A percentile compares a stretch with the other conserved stretches of the same genome.
These are phyloP conservation scores for Ctenochaetus hawaiiensis DNA, from an alignment of 2,797 vertebrate genomes.

Conservation along the genomic window DNA sequence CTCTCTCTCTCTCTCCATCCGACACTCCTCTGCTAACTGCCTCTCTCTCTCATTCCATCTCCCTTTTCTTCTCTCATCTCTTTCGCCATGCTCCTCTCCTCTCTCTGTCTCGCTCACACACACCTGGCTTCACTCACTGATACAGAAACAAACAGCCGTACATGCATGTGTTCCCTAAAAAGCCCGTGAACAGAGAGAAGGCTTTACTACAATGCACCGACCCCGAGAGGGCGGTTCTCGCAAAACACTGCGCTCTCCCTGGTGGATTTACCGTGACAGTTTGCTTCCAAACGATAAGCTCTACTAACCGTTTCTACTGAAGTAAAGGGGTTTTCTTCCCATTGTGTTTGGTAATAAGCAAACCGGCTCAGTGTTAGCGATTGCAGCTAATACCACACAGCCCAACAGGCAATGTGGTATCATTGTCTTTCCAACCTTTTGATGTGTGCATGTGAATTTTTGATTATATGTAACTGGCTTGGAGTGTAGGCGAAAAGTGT, in stretches of 20 bases:
- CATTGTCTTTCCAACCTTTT: slow-evolving; percentile 63
- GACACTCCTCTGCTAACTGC: not conserved
- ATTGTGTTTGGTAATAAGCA: slow-evolving; percentile 71
- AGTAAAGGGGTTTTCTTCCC: slow-evolving; percentile 54
- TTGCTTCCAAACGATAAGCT: slow-evolving; percentile 72
- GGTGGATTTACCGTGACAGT: slow-evolving; percentile 60
- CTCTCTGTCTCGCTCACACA: slow-evolving; percentile 8
- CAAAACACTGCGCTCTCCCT: slow-evolving; percentile 50
- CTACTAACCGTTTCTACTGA: slow-evolving; percentile 51
- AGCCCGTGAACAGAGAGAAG: slow-evolving; percentile 32
- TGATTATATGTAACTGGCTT: not conserved
- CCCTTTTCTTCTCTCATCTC: slow-evolving; percentile 14
- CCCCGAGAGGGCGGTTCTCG: slow-evolving; percentile 58
- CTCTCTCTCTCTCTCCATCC: slow-evolving; percentile 10
- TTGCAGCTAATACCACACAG: slow-evolving; percentile 55
- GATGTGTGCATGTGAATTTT: slow-evolving; percentile 25
- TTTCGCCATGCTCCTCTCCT: not conserved
- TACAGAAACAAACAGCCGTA: slow-evolving; percentile 32
- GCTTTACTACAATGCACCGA: slow-evolving; percentile 53
- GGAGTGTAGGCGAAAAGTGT: not conserved
- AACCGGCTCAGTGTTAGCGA: slow-evolving; percentile 37
- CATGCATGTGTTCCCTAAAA: slow-evolving; percentile 43
- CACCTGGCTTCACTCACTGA: slow-evolving; percentile 63
- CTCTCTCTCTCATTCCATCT: not conserved
- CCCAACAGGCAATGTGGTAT: slow-evolving; percentile 50